Base-by-base conservation (phyloP, 2,797 vertebrate species). In the Erpetoichthys calabaricus region DNA sequence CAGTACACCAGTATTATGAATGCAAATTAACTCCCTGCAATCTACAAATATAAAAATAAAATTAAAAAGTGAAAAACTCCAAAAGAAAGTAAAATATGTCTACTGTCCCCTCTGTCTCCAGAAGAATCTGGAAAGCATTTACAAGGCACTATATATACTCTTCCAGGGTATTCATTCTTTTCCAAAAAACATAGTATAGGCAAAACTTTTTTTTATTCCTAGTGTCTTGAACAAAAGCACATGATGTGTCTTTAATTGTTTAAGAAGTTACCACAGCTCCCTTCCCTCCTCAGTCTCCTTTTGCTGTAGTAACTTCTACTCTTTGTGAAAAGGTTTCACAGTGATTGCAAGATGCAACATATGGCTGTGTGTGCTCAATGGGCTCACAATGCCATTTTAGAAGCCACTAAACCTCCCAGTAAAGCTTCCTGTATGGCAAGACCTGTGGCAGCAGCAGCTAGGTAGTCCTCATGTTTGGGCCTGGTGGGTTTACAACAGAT, bases 131-230 rank as follows among this genome's bases (percentile, higher is more conserved):
- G 72, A 80, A 81, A 86, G 75, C 76, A 73, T 79, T 75, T 81
- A 88, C 86, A 92, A 96, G 91, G 91, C 91, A 92, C 91, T 90
- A 85, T 25, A 25, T 25, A 25, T 82, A 83, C 86, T 87, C 75
- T 77, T 80, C 81, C 74, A 70, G 73, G 80, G 71, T 75, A 70
- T 72, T 67, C 78, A 70, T 67, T 71, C 67, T 76, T 75, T 73
- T 79, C 75, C 74, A 73, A 76, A 65, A 50, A 57, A 72, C 75
- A 74, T 80, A 80, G 76, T 75, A 73, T 66, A 65, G 70, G 1
- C 55, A 68, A 57, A 63, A 66, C 45, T 41, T 61, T 44, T 53
- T 64, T 60, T 59, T 73, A 75, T 42, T 1, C 51, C 47, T 43
- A 60, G 62, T 75, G 75, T 71, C 75, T 73, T 68, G 67, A 61